Evolutionary conservation across 2,797 vertebrate species (phyloP).

Genomic region (Australoheros facetus): DNA sequence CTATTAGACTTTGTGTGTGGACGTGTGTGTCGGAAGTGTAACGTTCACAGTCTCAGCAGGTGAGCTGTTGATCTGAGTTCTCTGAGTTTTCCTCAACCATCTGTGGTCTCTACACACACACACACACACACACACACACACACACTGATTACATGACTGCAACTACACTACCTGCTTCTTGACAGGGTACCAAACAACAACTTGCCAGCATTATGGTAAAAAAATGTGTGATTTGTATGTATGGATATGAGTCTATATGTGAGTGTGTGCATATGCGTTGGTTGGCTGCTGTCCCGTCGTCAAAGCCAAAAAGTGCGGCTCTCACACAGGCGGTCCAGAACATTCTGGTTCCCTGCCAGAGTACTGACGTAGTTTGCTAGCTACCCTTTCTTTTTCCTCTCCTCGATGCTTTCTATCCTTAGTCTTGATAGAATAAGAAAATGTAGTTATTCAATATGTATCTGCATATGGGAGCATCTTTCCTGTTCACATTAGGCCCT

Average conservation of each 20-base stretch:
- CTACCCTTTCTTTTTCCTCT: constrained; percentile 13
- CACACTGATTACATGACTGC: constrained; percentile 44
- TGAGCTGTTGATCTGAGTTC: constrained; percentile 72
- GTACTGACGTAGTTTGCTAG: constrained; percentile 40
- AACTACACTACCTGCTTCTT: constrained; percentile 45
- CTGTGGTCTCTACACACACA: constrained; percentile 61
- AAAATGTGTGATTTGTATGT: constrained; percentile 15
- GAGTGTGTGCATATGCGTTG: constrained; percentile 8
- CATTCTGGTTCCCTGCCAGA: constrained; percentile 46
- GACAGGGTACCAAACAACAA: constrained; percentile 11
- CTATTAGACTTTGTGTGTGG: constrained; percentile 10
- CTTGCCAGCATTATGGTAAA: constrained; percentile 23
- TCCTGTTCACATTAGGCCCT: neutral
- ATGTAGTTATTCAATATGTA: neutral
- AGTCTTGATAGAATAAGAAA: neutral
- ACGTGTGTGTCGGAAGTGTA: constrained; percentile 53
- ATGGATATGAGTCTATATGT: neutral
- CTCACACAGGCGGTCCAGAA: constrained; percentile 47
- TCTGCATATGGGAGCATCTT: neutral
- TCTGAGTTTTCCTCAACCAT: constrained; percentile 74
- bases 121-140: constrained; percentile 6
- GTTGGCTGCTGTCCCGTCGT: constrained; percentile 39
- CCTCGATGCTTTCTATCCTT: neutral
- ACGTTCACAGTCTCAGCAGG: constrained; percentile 68
- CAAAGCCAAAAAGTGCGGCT: constrained; percentile 41